A percentile compares a stretch with the other conserved stretches of the same genome.
Evolutionary conservation across 2,888 invertebrate species (phyloP).

Genomic region (Apotomis capreana): DNA sequence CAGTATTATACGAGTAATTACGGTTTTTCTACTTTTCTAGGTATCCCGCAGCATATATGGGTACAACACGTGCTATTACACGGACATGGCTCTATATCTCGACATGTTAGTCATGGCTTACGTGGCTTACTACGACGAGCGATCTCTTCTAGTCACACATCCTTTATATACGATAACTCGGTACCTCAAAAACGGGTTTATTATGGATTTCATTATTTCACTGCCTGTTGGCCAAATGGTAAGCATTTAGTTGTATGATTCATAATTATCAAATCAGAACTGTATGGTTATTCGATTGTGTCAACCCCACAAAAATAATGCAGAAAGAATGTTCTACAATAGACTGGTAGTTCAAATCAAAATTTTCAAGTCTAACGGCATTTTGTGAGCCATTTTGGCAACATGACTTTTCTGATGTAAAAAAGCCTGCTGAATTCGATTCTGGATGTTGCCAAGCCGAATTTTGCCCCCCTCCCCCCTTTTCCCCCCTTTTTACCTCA

Average conservation of each 20-base stretch:
- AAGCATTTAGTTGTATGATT: conserved; percentile 43
- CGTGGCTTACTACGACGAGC: conserved; percentile 76
- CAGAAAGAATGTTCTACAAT: too few species aligned
- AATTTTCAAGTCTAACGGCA: too few species aligned
- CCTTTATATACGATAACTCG: conserved; percentile 69
- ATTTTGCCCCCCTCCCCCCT: too few species aligned
- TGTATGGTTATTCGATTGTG: too few species aligned
- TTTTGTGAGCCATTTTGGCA: too few species aligned
- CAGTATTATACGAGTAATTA: too few species aligned
- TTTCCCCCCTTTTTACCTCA: too few species aligned
- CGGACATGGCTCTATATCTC: conserved; percentile 64
- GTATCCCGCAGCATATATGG: conserved; percentile 58
- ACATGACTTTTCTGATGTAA: too few species aligned
- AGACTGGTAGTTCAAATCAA: too few species aligned
- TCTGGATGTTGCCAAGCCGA: too few species aligned
- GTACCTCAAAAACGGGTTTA: conserved; percentile 70
- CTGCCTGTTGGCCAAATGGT: conserved; percentile 75
- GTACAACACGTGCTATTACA: conserved; percentile 52
- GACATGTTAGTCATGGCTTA: conserved; percentile 77
- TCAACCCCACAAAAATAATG: too few species aligned
- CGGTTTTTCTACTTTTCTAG: conserved; percentile 51
- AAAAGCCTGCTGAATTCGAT: too few species aligned
- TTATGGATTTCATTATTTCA: conserved; percentile 68
- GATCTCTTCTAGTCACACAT: conserved; percentile 74
- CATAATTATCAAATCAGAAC: neutral